These are phyloP conservation scores for Psettodes erumei DNA, from an alignment of 2,113 vertebrate species.

Conservation along the genomic window DNA sequence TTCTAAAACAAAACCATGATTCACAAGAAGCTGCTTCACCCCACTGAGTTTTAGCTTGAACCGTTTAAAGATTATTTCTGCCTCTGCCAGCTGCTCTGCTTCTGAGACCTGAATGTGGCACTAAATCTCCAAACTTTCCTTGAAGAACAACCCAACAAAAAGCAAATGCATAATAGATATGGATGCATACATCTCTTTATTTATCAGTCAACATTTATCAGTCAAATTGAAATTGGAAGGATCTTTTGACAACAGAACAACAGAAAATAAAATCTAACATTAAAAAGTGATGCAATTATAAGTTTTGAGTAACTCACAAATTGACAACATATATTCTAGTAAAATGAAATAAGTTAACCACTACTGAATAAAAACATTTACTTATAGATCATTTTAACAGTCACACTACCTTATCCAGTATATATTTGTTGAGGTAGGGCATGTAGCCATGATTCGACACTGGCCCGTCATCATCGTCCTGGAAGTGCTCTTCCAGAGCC, in stretches of 20 bases:
- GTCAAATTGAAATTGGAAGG: too few species aligned
- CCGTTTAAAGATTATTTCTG: neutral
- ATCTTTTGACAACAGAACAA: too few species aligned
- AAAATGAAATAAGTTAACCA: neutral
- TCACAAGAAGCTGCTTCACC: neutral
- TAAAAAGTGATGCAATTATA: too few species aligned
- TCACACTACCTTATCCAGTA: slow-evolving; percentile 81
- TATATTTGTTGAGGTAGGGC: slow-evolving; percentile 88
- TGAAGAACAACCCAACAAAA: neutral
- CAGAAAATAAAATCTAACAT: too few species aligned
- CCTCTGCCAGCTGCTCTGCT: neutral
- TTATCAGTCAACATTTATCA: too few species aligned
- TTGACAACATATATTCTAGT: too few species aligned
- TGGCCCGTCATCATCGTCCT: slow-evolving; percentile 85
- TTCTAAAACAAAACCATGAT: neutral
- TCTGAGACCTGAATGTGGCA: neutral
- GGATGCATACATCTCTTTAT: too few species aligned
- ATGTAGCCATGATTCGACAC: slow-evolving; percentile 87
- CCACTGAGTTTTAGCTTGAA: neutral
- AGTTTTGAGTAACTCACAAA: neutral
- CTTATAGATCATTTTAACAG: neutral
- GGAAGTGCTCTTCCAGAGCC: slow-evolving; percentile 85
- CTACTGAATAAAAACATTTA: neutral
- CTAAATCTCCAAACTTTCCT: neutral
- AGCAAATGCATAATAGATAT: too few species aligned